These are phyloP conservation scores for Platysteira castanea DNA, from an alignment of 2,113 vertebrate genomes.

Conservation along the genomic window DNA sequence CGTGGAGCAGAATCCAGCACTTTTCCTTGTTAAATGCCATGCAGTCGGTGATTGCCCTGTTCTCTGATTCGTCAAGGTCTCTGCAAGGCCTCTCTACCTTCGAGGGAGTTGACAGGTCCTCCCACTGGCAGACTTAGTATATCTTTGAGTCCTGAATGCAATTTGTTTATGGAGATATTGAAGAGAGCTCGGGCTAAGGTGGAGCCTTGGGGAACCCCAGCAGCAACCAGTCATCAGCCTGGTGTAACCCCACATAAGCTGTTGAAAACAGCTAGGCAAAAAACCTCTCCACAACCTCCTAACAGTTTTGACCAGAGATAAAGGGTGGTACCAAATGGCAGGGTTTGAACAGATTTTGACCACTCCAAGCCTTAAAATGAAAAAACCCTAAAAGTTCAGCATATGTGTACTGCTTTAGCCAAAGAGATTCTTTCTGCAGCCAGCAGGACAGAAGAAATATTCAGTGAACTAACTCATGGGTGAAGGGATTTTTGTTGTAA, in stretches of 20 bases:
- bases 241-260: neutral
- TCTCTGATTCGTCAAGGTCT: neutral
- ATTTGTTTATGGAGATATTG: rapidly evolving
- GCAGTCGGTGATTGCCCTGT: neutral
- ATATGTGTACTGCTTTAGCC: neutral
- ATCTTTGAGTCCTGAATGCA: neutral
- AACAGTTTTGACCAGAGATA: neutral
- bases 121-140: neutral
- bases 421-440: neutral
- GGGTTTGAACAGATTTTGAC: neutral
- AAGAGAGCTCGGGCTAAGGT: neutral
- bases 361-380: neutral
- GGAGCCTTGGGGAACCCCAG: neutral
- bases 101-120: neutral
- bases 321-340: neutral
- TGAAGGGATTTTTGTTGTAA: neutral
- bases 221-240: rapidly evolving
- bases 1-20: neutral
- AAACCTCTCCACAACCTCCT: neutral
- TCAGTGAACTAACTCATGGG: neutral
- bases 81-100: neutral
- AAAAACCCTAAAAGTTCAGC: neutral
- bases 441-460: neutral
- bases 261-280: neutral
- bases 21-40: neutral